These are phyloP conservation scores for Leptosomus discolor DNA, from an alignment of 2,113 vertebrate genomes.

Conservation along the genomic window DNA sequence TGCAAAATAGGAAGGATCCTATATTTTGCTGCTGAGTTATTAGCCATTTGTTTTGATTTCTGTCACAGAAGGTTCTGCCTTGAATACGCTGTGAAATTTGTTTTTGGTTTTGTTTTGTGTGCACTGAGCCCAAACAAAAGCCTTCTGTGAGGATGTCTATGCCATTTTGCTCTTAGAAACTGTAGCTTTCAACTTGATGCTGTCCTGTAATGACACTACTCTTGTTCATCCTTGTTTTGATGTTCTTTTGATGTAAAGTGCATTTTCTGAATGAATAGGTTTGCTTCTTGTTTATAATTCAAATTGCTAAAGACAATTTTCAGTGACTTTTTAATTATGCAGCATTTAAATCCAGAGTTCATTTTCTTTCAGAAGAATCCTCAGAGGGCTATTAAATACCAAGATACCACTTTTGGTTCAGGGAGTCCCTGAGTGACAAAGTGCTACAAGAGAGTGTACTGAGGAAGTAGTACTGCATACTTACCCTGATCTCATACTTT, in stretches of 20 bases:
- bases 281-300: constrained; percentile 1
- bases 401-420: not conserved
- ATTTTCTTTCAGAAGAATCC: constrained; percentile 10
- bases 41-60: constrained; percentile 3
- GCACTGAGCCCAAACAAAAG: not conserved
- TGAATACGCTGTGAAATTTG: not conserved
- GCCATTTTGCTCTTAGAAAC: constrained; percentile 26
- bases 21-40: not conserved
- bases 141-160: not conserved
- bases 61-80: not conserved
- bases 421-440: not conserved
- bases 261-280: not conserved
- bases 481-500: not conserved
- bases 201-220: not conserved
- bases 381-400: not conserved
- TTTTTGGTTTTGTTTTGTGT: not conserved
- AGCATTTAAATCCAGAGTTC: not conserved
- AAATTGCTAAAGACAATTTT: not conserved
- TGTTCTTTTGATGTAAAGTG: constrained; percentile 8
- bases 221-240: constrained; percentile 21
- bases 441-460: not conserved
- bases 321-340: not conserved
- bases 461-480: not conserved
- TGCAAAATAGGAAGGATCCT: not conserved
- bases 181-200: constrained; percentile 15